Conservation (phyloP, 2,113 vertebrate genomes). For the Larimichthys polyactis region DNA sequence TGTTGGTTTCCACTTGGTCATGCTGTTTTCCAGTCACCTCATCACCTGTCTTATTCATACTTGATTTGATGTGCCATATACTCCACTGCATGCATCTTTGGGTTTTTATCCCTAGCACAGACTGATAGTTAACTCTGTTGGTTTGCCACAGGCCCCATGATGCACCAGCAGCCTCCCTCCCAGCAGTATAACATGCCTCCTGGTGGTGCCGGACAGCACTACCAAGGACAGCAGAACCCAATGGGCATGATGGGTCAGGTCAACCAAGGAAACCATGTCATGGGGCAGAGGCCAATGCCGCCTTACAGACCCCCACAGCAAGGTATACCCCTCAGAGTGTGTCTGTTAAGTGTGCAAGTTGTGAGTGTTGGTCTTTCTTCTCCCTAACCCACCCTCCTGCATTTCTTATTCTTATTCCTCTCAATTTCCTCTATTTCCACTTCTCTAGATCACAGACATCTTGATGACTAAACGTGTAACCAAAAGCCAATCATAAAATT, state of each 20-base stretch:
- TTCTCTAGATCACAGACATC: slow-evolving; percentile 61
- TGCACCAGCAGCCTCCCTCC: slow-evolving; percentile 96
- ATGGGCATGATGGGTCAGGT: slow-evolving; percentile 98
- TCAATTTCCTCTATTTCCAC: slow-evolving; percentile 58
- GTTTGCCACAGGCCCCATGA: slow-evolving; percentile 91
- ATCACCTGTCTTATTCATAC: not conserved
- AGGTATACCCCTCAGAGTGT: slow-evolving; percentile 85
- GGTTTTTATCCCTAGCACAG: not conserved
- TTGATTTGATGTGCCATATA: not conserved
- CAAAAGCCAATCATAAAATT: slow-evolving; percentile 44
- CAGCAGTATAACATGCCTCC: slow-evolving; percentile 98
- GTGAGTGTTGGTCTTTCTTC: slow-evolving; percentile 66
- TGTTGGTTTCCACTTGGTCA: not conserved
- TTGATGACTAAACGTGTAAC: slow-evolving; percentile 60
- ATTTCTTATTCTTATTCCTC: slow-evolving; percentile 67
- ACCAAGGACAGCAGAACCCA: slow-evolving; percentile 96
- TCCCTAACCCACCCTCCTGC: slow-evolving; percentile 65
- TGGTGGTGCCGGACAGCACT: slow-evolving; percentile 93
- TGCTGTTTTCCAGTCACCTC: not conserved
- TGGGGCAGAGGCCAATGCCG: slow-evolving; percentile 98
- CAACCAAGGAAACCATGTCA: slow-evolving; percentile 97
- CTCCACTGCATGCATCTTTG: not conserved
- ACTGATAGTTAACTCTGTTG: not conserved
- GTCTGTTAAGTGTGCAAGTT: slow-evolving; percentile 60
- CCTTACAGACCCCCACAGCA: slow-evolving; percentile 98